Base-by-base conservation (phyloP, 2,888 invertebrate genomes). In the Halictus ligatus region DNA sequence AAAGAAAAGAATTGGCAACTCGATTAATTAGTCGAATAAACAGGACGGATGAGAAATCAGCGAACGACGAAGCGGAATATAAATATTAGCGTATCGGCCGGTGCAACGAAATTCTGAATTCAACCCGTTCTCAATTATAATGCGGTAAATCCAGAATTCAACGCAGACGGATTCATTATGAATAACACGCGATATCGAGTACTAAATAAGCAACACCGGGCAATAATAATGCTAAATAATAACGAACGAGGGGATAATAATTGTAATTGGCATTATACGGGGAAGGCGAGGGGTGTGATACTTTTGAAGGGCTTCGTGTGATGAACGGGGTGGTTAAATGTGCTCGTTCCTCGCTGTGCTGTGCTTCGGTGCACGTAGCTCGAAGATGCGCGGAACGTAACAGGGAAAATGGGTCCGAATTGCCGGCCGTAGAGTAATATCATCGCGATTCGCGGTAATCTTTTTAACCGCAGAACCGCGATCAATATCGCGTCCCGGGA, bases 401-500 rank as follows among this genome's bases (percentile, higher is more conserved):
- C 64, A 69, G 67, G 35, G 64, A 72, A 40, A 76, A 80, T 67
- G 58, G 72, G 25, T 71, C 67, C 75, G 71, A 58, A 48, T 69
- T 35, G 60, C 75, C 75, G 64, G 54, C 67, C 46, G 58, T 73
- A 48, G 60, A 67, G 77, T 71, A 78, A 86, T 85, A 82, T 86
- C 89, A 89, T 89, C 88, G 75, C 71, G 73, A 82, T 88, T 84
- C 88, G 84, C 79, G 84, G 89, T 88, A 87, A 89, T 89, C 90
- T 89, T 88, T 88, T 89, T 86, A 80, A 80, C 83, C 84, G 81
- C 85, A 85, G 85, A 89, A 86, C 87, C 85, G 81, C 90, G 89
- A 90, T 90, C 90, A 84, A 90, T 90, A 90, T 89, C 90, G 81
- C 87, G 83, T 83, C 90, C 81, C 87, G 77, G 84, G 90, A 83